phyloP scores from a whole-genome alignment of 1,140 invertebrate species.

The Uloborus diversus region DNA sequence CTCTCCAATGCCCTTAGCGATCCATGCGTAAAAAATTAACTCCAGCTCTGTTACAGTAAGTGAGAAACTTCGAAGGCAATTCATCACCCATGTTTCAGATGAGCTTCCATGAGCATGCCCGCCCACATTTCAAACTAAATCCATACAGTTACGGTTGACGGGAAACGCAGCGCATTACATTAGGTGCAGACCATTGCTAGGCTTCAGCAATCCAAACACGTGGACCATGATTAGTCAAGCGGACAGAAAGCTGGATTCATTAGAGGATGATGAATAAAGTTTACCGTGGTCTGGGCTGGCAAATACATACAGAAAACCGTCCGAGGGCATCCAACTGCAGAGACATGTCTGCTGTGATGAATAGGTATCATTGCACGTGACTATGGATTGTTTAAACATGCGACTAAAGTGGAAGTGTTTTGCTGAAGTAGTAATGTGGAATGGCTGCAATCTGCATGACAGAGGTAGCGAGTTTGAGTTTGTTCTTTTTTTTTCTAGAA shows the following conservation, averaged over 20 bases:
- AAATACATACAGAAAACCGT: no score
- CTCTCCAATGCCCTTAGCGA: not conserved
- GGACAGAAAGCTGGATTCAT: conserved; percentile 34
- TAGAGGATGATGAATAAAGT: conserved; percentile 10
- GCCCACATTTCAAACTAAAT: not conserved
- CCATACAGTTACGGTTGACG: not conserved
- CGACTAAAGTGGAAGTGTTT: no score
- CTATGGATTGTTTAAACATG: no score
- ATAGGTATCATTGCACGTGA: no score
- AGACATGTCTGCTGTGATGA: no score
- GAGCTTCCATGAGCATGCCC: not conserved
- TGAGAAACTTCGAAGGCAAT: not conserved
- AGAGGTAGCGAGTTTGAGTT: no score
- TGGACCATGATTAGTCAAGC: conserved; percentile 10
- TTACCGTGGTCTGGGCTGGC: no score
- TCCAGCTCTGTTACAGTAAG: not conserved
- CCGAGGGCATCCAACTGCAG: no score
- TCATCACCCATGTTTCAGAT: not conserved
- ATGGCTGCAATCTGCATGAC: no score
- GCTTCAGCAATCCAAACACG: conserved; percentile 30
- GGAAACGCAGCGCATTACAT: not conserved
- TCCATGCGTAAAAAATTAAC: not conserved
- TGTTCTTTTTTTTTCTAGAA: no score
- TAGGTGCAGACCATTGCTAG: not conserved
- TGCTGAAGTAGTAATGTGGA: no score